phyloP scores from a whole-genome alignment of 2,113 vertebrate genomes.

The Arvicanthis niloticus region DNA sequence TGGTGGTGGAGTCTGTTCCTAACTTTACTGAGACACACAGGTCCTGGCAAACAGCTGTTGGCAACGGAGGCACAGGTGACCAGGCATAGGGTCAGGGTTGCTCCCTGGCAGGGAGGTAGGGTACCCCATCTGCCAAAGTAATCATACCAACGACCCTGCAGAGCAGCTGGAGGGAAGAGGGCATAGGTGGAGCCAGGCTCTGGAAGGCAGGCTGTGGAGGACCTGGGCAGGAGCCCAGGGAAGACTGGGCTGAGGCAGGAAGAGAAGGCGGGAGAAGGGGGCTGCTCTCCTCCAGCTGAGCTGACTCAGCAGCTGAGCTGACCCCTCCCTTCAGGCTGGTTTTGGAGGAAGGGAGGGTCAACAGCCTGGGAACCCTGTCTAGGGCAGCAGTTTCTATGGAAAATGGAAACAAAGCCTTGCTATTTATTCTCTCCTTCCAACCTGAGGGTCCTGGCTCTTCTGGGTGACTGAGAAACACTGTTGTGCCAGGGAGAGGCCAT shows the following conservation, averaged over 20 bases:
- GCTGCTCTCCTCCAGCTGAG: constrained; percentile 74
- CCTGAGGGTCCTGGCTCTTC: constrained; percentile 47
- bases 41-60: constrained; percentile 79
- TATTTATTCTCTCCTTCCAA: constrained; percentile 61
- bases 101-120: constrained; percentile 75
- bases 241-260: constrained; percentile 73
- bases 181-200: constrained; percentile 48
- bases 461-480: background rate
- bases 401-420: constrained; percentile 66
- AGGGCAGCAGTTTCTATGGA: constrained; percentile 64
- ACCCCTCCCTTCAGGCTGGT: constrained; percentile 69
- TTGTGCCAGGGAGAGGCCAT: background rate
- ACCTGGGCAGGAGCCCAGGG: constrained; percentile 64
- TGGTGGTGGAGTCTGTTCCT: background rate
- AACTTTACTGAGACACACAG: background rate
- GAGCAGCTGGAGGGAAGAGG: constrained; percentile 72
- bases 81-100: constrained; percentile 69
- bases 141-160: constrained; percentile 66
- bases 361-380: constrained; percentile 74
- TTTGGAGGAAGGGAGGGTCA: constrained; percentile 64
- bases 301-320: constrained; percentile 80
- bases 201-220: constrained; percentile 40
- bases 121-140: constrained; percentile 80
- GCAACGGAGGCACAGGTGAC: constrained; percentile 65
- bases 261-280: constrained; percentile 57